A percentile compares a stretch with the other conserved stretches of the same genome.
Conservation (phyloP, 2,888 invertebrate species). For the Pseudococcus viburni region DNA sequence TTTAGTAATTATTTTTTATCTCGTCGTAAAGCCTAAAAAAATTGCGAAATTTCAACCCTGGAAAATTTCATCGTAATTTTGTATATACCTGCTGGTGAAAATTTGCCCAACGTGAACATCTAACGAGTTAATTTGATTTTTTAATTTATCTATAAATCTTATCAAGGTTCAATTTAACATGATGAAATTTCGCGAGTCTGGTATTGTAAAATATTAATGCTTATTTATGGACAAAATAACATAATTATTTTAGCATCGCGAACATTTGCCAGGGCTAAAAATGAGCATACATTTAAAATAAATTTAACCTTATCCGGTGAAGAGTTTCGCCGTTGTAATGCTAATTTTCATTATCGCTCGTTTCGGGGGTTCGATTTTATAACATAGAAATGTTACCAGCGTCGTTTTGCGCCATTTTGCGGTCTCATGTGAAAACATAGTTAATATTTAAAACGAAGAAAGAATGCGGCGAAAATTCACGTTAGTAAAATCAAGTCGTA, state of each 20-base stretch:
- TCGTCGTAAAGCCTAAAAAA: neutral
- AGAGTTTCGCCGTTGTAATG: constrained; percentile 48
- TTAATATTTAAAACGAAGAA: constrained; percentile 53
- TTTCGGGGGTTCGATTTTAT: constrained; percentile 49
- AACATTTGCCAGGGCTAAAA: neutral
- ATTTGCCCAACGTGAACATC: neutral
- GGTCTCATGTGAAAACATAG: constrained; percentile 46
- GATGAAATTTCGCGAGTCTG: neutral
- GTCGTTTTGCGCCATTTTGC: constrained; percentile 50
- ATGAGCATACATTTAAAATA: constrained; percentile 46
- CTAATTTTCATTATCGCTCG: constrained; percentile 58
- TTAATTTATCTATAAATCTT: constrained; percentile 3
- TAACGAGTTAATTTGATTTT: neutral
- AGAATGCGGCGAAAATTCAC: constrained; percentile 23
- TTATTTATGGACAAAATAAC: constrained; percentile 54
- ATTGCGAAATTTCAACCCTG: no score
- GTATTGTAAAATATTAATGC: constrained; percentile 46
- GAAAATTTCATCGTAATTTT: no score
- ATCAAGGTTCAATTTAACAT: constrained; percentile 21
- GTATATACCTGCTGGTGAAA: neutral
- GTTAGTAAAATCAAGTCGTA: constrained; percentile 35
- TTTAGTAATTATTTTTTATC: neutral
- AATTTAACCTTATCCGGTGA: constrained; percentile 48
- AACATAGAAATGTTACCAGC: constrained; percentile 30
- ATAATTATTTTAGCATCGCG: constrained; percentile 38